These are phyloP conservation scores for Xyrichtys novacula DNA, from an alignment of 2,797 vertebrate genomes.

Conservation along the genomic window DNA sequence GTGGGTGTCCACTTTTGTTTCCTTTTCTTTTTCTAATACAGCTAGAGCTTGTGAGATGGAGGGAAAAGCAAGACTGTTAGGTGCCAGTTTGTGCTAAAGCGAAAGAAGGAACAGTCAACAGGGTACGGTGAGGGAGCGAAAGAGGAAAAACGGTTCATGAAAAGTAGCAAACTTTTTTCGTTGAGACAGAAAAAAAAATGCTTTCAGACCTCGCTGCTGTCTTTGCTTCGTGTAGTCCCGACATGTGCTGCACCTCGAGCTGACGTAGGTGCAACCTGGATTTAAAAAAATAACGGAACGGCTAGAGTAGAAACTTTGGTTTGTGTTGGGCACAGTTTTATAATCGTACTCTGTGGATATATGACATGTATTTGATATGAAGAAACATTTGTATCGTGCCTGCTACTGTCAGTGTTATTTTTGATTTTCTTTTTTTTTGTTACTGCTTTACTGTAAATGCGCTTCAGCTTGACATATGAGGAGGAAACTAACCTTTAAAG, in stretches of 20 bases:
- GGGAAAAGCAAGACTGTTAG: constrained; percentile 14
- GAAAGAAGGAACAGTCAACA: constrained; percentile 40
- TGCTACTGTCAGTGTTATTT: constrained; percentile 82
- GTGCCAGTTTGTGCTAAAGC: constrained; percentile 21
- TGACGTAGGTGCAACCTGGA: constrained; percentile 16
- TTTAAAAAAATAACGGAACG: constrained; percentile 24
- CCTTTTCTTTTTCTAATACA: neutral
- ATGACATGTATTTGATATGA: constrained; percentile 86
- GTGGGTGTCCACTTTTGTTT: constrained; percentile 22
- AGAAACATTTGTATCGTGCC: constrained; percentile 84
- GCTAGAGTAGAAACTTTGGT: constrained; percentile 70
- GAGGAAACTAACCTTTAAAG: constrained; percentile 51
- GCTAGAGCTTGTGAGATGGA: neutral
- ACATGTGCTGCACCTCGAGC: constrained; percentile 48
- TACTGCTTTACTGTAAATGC: constrained; percentile 75
- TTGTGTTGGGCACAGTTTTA: constrained; percentile 81
- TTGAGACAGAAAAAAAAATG: constrained; percentile 48
- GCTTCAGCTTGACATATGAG: constrained; percentile 61
- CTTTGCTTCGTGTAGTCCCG: constrained; percentile 63
- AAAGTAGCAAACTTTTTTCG: constrained; percentile 57
- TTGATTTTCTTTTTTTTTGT: constrained; percentile 54
- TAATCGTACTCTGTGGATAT: constrained; percentile 85
- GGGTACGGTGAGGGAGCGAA: constrained; percentile 34
- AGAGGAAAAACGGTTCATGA: neutral
- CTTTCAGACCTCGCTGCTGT: constrained; percentile 63